phyloP scores from a whole-genome alignment of 1,140 invertebrate species.

The Adelges cooleyi region DNA sequence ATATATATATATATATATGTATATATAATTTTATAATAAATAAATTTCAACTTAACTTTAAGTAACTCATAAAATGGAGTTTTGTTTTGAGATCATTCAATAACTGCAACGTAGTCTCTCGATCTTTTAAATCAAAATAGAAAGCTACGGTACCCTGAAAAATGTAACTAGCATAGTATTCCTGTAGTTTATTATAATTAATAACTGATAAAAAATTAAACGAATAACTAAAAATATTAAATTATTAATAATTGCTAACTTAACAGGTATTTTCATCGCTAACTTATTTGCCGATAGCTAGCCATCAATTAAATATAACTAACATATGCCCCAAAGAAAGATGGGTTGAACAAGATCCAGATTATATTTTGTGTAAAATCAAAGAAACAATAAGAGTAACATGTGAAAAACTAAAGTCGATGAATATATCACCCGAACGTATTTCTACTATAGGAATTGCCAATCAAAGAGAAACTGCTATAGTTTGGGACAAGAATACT shows the following conservation, averaged over 20 bases:
- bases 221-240: not conserved
- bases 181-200: too few species aligned
- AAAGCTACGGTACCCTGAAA: too few species aligned
- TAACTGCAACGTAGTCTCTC: too few species aligned
- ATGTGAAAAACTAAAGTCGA: constrained; percentile 45
- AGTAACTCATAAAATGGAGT: too few species aligned
- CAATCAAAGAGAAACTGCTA: constrained; percentile 87
- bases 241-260: not conserved
- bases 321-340: constrained; percentile 81
- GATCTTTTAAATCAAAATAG: too few species aligned
- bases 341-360: constrained; percentile 91
- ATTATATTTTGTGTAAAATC: constrained; percentile 63
- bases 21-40: too few species aligned
- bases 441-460: constrained; percentile 74
- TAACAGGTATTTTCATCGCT: constrained; percentile 35
- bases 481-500: constrained; percentile 81
- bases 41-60: too few species aligned
- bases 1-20: too few species aligned
- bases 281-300: constrained; percentile 54
- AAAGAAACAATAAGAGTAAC: constrained; percentile 61
- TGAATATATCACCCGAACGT: constrained; percentile 44
- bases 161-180: too few species aligned
- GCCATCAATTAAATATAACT: constrained; percentile 69
- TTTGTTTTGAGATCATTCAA: too few species aligned
- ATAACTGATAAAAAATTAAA: too few species aligned